phyloP scores from a whole-genome alignment of 2,888 invertebrate genomes.

The Acrobasis suavella region DNA sequence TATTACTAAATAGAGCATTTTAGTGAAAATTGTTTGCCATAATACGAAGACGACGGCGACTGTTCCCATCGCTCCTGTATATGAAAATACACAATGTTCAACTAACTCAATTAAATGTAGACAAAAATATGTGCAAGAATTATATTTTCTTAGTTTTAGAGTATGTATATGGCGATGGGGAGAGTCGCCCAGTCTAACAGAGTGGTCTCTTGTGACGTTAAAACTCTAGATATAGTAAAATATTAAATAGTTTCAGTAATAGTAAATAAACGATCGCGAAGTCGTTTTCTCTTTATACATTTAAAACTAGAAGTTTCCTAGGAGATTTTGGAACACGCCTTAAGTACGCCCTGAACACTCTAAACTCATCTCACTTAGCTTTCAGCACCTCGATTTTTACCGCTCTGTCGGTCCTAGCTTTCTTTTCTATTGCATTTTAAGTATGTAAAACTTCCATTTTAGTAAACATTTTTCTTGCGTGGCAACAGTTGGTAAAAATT shows the following conservation, averaged over 20 bases:
- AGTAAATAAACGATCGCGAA: conserved; percentile 48
- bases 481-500: conserved; percentile 49
- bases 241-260: conserved; percentile 54
- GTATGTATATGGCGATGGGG: conserved; percentile 35
- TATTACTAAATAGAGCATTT: conserved; percentile 54
- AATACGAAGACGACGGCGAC: conserved; percentile 43
- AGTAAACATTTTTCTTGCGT: conserved; percentile 45
- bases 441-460: conserved; percentile 36
- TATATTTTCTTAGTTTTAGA: conserved; percentile 66
- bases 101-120: conserved; percentile 57
- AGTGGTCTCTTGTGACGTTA: conserved; percentile 45
- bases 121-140: conserved; percentile 45
- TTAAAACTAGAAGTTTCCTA: conserved; percentile 42
- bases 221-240: conserved; percentile 45
- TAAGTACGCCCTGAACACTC: conserved; percentile 50
- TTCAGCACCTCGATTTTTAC: conserved; percentile 45
- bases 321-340: conserved; percentile 58
- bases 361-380: conserved; percentile 47
- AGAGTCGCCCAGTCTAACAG: conserved; percentile 26
- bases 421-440: conserved; percentile 40
- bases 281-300: conserved; percentile 51
- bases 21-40: conserved; percentile 60
- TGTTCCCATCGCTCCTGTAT: conserved; percentile 38
- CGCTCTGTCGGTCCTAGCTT: conserved; percentile 17
- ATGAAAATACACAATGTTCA: conserved; percentile 40